Evolutionary conservation across 2,113 vertebrate species (phyloP).

Genomic region (Zosterops borbonicus): DNA sequence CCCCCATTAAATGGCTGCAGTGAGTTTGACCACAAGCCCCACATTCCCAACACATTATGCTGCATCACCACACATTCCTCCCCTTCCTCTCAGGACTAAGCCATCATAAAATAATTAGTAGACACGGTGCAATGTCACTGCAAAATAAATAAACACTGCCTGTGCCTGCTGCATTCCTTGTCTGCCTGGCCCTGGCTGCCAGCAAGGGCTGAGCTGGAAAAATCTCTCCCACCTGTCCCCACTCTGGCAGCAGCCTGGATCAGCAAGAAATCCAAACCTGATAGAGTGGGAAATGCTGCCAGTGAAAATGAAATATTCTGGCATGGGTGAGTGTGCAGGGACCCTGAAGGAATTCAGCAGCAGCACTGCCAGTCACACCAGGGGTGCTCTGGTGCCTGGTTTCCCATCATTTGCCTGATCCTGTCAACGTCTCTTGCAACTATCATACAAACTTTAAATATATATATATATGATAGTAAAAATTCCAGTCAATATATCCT

Average conservation of each 20-base stretch:
- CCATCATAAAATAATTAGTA: conserved; percentile 4
- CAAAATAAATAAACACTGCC: not conserved
- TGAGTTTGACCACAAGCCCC: not conserved
- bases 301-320: not conserved
- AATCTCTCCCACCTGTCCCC: conserved; percentile 34
- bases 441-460: conserved; percentile 4
- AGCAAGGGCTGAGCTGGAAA: not conserved
- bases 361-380: not conserved
- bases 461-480: not conserved
- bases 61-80: not conserved
- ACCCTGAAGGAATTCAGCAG: conserved; percentile 32
- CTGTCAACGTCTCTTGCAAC: conserved; percentile 11
- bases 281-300: not conserved
- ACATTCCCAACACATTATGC: fast-evolving
- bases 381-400: not conserved
- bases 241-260: conserved; percentile 30
- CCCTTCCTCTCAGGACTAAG: not conserved
- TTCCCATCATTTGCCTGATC: not conserved
- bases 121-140: not conserved
- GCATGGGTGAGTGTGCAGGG: conserved; percentile 13
- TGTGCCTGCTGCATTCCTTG: not conserved
- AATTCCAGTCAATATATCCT: conserved; percentile 40
- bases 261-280: not conserved
- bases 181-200: not conserved
- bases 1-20: not conserved